Percentiles rank a stretch among this genome's conserved stretches.
phyloP scores from a whole-genome alignment of 2,888 invertebrate species.

The Apamea anceps region DNA sequence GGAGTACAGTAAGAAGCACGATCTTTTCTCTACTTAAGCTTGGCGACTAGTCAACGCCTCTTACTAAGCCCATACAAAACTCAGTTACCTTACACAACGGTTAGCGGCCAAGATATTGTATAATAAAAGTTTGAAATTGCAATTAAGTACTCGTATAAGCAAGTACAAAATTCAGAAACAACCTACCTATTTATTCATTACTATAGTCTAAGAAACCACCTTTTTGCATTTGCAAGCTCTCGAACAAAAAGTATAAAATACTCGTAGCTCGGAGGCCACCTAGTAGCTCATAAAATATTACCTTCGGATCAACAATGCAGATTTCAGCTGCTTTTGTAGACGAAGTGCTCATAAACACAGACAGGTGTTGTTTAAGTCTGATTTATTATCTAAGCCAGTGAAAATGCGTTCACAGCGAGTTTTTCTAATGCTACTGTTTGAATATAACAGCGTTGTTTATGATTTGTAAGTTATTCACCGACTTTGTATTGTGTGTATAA shows the following conservation, averaged over 20 bases:
- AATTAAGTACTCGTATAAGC: neutral
- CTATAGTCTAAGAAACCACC: neutral
- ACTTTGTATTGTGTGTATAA: too few relatives aligned
- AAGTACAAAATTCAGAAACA: neutral
- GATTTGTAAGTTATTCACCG: neutral
- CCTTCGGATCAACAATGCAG: constrained; percentile 59
- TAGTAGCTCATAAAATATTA: constrained; percentile 50
- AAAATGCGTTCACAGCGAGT: constrained; percentile 41
- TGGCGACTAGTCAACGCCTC: too few relatives aligned
- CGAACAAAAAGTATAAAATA: constrained; percentile 28
- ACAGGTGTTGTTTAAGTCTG: constrained; percentile 51
- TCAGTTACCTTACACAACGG: neutral
- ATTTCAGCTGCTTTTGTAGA: constrained; percentile 53
- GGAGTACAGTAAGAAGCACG: neutral
- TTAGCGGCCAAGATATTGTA: neutral
- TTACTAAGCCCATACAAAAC: neutral
- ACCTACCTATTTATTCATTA: constrained; percentile 5
- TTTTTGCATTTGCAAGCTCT: neutral
- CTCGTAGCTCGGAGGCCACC: constrained; percentile 10
- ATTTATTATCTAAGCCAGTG: constrained; percentile 57
- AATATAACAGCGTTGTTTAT: constrained; percentile 8
- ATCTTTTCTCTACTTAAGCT: neutral
- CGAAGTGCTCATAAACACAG: constrained; percentile 54
- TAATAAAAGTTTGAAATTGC: neutral
- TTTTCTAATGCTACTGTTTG: constrained; percentile 44